phyloP scores from a whole-genome alignment of 2,797 vertebrate species.

The Nasua narica region DNA sequence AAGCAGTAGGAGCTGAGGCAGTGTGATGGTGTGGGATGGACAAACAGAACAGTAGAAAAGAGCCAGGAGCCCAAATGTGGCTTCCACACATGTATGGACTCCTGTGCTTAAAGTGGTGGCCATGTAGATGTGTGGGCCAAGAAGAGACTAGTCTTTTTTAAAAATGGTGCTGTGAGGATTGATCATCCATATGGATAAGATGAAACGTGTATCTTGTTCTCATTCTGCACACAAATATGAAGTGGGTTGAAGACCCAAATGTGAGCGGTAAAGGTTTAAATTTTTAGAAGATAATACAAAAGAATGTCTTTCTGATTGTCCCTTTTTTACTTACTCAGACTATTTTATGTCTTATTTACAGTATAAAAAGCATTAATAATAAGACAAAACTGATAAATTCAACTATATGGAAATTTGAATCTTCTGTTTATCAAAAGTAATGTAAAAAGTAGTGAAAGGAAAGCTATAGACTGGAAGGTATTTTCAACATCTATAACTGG shows the following conservation, averaged over 20 bases:
- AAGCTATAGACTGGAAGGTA: neutral
- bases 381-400: neutral
- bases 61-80: neutral
- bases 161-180: neutral
- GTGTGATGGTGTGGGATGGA: rapidly evolving
- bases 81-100: neutral
- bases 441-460: neutral
- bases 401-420: neutral
- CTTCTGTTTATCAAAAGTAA: neutral
- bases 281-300: neutral
- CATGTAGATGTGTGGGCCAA: neutral
- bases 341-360: neutral
- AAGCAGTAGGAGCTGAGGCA: neutral
- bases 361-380: neutral
- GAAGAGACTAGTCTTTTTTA: neutral
- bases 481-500: neutral
- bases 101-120: neutral
- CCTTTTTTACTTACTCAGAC: neutral
- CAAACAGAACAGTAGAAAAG: neutral
- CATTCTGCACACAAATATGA: neutral
- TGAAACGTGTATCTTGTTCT: neutral
- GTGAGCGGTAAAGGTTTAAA: neutral
- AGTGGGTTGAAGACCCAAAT: neutral
- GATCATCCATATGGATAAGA: neutral
- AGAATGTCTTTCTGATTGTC: neutral